Evolutionary conservation across 2,888 invertebrate species (phyloP).

Genomic region (Parnassius apollo): DNA sequence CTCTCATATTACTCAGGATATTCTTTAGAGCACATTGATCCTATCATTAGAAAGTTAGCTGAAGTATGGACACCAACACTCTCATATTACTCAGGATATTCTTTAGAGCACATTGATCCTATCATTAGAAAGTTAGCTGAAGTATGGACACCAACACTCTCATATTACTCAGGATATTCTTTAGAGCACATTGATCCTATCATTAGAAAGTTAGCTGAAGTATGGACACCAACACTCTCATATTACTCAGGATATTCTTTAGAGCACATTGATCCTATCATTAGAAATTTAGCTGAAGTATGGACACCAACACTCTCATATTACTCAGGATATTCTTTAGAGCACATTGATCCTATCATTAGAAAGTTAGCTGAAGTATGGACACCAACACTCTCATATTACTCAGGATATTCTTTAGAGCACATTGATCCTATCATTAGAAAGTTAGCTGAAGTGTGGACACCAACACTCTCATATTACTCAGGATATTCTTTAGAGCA

Average conservation of each 20-base stretch:
- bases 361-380: constrained; percentile 86
- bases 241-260: constrained; percentile 89
- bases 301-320: constrained; percentile 87
- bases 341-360: constrained; percentile 85
- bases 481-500: constrained; percentile 87
- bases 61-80: constrained; percentile 90
- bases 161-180: constrained; percentile 88
- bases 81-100: constrained; percentile 88
- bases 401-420: constrained; percentile 87
- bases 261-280: constrained; percentile 84
- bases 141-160: constrained; percentile 88
- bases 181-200: constrained; percentile 85
- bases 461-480: constrained; percentile 86
- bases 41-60: constrained; percentile 86
- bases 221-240: constrained; percentile 87
- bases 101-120: constrained; percentile 84
- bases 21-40: constrained; percentile 83
- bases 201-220: constrained; percentile 85
- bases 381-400: constrained; percentile 88
- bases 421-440: constrained; percentile 86
- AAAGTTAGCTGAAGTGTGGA: constrained; percentile 90
- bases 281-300: constrained; percentile 86
- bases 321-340: constrained; percentile 88
- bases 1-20: constrained; percentile 90
- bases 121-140: constrained; percentile 86